Conservation (phyloP, 2,888 invertebrate species). For the Cacoxenus indagator region DNA sequence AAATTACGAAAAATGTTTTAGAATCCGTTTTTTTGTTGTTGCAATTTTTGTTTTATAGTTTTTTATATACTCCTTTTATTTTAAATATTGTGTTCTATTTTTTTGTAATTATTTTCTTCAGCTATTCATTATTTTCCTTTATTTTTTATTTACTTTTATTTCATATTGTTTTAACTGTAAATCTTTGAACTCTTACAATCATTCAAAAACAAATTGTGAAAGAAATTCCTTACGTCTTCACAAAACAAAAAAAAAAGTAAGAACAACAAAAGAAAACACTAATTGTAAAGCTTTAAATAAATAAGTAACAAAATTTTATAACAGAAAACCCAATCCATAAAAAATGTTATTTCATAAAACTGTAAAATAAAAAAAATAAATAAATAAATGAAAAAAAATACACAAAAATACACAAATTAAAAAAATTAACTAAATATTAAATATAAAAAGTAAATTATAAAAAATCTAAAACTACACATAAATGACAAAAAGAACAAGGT, state of each 20-base stretch:
- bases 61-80: not conserved
- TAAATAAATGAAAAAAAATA: constrained; percentile 2
- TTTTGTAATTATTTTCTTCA: not conserved
- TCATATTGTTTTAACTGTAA: constrained; percentile 5
- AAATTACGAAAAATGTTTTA: no score
- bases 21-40: no score
- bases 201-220: constrained; percentile 2
- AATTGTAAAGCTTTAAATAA: constrained; percentile 35
- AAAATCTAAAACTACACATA: not conserved
- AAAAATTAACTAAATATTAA: no score
- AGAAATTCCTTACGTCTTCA: not conserved
- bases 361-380: not conserved
- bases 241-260: not conserved
- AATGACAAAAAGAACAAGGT: not conserved
- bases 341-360: constrained; percentile 2
- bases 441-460: not conserved
- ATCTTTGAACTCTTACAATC: not conserved
- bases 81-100: not conserved
- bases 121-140: not conserved
- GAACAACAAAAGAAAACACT: constrained; percentile 21
- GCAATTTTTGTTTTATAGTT: not conserved
- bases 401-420: not conserved
- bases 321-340: not conserved
- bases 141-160: not conserved
- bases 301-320: constrained; percentile 20